Conservation (phyloP, 2,797 vertebrate genomes). For the Threskiornis aethiopicus region DNA sequence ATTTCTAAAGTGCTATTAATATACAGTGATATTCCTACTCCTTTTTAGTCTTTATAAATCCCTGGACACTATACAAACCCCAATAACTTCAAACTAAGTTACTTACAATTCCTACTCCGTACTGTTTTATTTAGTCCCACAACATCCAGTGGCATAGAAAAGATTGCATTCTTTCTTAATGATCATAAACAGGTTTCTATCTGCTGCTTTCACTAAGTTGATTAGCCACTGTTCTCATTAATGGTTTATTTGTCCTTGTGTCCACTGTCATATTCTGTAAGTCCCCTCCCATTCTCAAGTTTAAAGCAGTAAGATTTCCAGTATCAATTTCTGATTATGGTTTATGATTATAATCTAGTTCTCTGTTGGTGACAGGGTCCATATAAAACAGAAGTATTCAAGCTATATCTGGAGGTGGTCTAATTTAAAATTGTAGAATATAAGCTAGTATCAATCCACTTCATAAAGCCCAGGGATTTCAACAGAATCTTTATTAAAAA, state of each 20-base stretch:
- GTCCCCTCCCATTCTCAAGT: neutral
- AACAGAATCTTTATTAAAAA: neutral
- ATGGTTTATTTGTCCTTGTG: neutral
- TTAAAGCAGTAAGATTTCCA: neutral
- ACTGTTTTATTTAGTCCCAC: neutral
- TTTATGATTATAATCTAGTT: neutral
- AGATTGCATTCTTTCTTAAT: neutral
- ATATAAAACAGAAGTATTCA: neutral
- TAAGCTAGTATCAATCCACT: neutral
- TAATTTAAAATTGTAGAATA: neutral
- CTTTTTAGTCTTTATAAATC: neutral
- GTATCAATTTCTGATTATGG: neutral
- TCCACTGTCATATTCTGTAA: neutral
- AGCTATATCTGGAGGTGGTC: neutral
- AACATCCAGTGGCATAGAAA: neutral
- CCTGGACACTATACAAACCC: neutral
- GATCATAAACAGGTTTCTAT: neutral
- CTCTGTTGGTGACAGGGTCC: neutral
- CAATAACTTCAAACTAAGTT: neutral
- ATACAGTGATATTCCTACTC: neutral
- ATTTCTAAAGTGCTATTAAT: neutral
- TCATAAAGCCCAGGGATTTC: neutral
- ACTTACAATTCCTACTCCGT: neutral
- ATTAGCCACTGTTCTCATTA: neutral
- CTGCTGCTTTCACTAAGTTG: neutral